Conservation (phyloP, 1,140 invertebrate genomes). For the Pararge aegeria region DNA sequence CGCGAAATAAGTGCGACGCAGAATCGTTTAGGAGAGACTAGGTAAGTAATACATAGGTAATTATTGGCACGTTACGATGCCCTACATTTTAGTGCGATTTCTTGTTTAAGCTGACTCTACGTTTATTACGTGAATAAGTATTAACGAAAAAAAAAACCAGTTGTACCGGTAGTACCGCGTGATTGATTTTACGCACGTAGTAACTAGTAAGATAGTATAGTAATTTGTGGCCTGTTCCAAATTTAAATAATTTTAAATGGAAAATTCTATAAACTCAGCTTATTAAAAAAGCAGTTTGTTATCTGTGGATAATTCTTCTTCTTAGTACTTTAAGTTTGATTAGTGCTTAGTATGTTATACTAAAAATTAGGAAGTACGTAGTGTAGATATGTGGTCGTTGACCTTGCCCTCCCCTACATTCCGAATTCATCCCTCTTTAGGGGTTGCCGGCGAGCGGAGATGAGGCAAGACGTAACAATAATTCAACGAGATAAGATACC, state of each 20-base stretch:
- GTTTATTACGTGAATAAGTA: not conserved
- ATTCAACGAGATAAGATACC: constrained; percentile 19
- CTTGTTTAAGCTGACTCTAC: not conserved
- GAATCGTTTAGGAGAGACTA: constrained; percentile 50
- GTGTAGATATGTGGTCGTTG: constrained; percentile 20
- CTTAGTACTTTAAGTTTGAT: too few relatives aligned
- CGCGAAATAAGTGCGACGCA: constrained; percentile 55
- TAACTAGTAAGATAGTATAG: too few relatives aligned
- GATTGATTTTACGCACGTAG: too few relatives aligned
- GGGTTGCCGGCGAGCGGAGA: constrained; percentile 19
- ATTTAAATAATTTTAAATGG: too few relatives aligned
- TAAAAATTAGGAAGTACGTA: not conserved
- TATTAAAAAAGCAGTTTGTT: too few relatives aligned
- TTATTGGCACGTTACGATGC: constrained; percentile 70
- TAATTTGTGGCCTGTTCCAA: too few relatives aligned
- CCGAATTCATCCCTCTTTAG: constrained; percentile 18
- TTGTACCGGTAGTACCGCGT: too few relatives aligned
- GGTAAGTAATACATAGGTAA: constrained; percentile 62
- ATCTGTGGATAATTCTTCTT: too few relatives aligned
- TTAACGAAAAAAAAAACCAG: too few relatives aligned
- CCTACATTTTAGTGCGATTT: constrained; percentile 51
- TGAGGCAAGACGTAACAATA: constrained; percentile 17
- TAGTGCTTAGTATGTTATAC: too few relatives aligned
- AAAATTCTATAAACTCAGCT: too few relatives aligned
- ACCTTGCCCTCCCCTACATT: constrained; percentile 27